phyloP scores from a whole-genome alignment of 2,113 vertebrate genomes.

The Maccullochella peelii region DNA sequence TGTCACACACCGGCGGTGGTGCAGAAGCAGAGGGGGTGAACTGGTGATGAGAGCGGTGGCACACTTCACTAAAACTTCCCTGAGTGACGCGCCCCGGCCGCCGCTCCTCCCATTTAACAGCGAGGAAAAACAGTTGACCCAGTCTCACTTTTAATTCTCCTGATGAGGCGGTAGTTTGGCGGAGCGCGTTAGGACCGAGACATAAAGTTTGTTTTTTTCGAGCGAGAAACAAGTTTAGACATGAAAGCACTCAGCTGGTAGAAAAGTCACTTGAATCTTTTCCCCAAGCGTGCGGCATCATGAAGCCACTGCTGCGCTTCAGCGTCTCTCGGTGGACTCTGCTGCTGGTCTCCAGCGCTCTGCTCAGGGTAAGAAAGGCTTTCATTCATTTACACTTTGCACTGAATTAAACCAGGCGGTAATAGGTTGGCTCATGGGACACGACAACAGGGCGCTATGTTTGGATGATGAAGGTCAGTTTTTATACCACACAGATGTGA shows the following conservation, averaged over 20 bases:
- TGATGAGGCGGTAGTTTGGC: constrained; percentile 16
- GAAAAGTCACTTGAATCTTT: not conserved
- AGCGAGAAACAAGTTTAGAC: constrained; percentile 21
- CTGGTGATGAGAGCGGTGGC: constrained; percentile 57
- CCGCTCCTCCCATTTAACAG: constrained; percentile 65
- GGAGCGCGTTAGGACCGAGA: not conserved
- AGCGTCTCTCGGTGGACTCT: constrained; percentile 47
- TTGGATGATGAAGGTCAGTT: not conserved
- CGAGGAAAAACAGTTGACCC: constrained; percentile 18
- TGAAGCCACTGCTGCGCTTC: constrained; percentile 52
- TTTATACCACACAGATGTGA: not conserved
- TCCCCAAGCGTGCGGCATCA: constrained; percentile 35
- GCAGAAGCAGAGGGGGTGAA: not conserved
- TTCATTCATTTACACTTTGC: rapidly evolving
- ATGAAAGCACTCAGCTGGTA: constrained; percentile 49
- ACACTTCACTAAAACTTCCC: constrained; percentile 58
- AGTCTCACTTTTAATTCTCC: constrained; percentile 11
- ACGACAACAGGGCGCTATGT: not conserved
- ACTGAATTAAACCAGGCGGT: not conserved
- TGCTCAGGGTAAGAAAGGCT: constrained; percentile 56
- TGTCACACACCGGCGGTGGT: not conserved
- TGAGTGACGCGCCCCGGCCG: constrained; percentile 49
- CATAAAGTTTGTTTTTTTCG: not conserved
- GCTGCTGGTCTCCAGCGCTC: constrained; percentile 36
- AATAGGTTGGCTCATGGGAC: no score